These are phyloP conservation scores for Microctonus brassicae DNA, from an alignment of 2,888 invertebrate genomes.

Conservation along the genomic window DNA sequence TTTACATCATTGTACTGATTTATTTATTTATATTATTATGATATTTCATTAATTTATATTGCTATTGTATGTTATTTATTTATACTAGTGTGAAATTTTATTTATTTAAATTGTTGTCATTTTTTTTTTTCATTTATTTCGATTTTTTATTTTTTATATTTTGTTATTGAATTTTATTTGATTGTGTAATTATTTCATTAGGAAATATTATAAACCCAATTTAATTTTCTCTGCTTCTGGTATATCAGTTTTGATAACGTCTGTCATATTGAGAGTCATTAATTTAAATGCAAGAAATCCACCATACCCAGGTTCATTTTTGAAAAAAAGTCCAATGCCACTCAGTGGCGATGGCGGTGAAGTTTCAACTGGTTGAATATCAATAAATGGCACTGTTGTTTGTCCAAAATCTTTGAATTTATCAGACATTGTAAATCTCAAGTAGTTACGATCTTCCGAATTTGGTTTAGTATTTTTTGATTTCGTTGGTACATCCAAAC, in stretches of 20 bases:
- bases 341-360: background rate
- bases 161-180: no score
- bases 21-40: no score
- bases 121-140: no score
- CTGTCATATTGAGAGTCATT: background rate
- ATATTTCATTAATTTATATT: no score
- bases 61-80: no score
- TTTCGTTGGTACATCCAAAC: background rate
- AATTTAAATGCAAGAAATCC: background rate
- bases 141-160: no score
- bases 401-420: background rate
- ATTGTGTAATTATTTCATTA: no score
- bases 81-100: no score
- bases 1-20: no score
- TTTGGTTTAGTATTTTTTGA: background rate
- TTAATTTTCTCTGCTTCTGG: background rate
- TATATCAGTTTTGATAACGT: background rate
- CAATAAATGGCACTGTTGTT: background rate
- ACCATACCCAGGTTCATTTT: constrained; percentile 50
- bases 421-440: background rate
- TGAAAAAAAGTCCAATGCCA: background rate
- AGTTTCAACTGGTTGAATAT: background rate
- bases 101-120: no score
- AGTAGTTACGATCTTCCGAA: background rate
- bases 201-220: no score